phyloP scores from a whole-genome alignment of 2,888 invertebrate species.

The Venustoraphidia nigricollis region DNA sequence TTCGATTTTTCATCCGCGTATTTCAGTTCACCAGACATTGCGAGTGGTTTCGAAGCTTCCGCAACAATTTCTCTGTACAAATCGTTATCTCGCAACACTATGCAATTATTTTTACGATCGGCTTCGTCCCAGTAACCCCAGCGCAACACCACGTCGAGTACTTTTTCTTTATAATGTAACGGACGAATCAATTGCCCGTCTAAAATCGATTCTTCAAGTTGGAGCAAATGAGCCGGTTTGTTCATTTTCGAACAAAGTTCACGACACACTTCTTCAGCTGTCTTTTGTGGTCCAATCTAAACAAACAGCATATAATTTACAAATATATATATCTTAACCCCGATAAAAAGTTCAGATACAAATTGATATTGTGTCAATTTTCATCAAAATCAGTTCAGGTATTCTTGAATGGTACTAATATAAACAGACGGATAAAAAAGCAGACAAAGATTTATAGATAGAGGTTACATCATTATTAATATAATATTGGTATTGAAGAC shows the following conservation, averaged over 20 bases:
- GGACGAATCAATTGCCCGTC: constrained; percentile 58
- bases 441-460: too few relatives aligned
- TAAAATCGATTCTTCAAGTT: constrained; percentile 67
- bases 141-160: constrained; percentile 48
- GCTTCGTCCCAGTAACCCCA: constrained; percentile 84
- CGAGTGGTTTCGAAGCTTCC: constrained; percentile 25
- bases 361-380: too few relatives aligned
- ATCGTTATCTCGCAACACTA: constrained; percentile 44
- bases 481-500: too few relatives aligned
- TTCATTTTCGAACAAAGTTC: constrained; percentile 52
- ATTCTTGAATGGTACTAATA: too few relatives aligned
- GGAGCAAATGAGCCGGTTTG: constrained; percentile 48
- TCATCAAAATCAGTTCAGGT: too few relatives aligned
- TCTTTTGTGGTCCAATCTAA: constrained; percentile 62
- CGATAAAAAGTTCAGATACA: too few relatives aligned
- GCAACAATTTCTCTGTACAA: constrained; percentile 12
- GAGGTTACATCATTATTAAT: too few relatives aligned
- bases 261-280: constrained; percentile 56
- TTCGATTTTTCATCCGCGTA: constrained; percentile 62
- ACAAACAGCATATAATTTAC: constrained; percentile 10
- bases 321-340: too few relatives aligned
- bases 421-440: too few relatives aligned
- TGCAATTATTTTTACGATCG: constrained; percentile 70
- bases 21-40: constrained; percentile 60
- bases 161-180: constrained; percentile 60